These are phyloP conservation scores for Nixonia krombeini DNA, from an alignment of 1,140 invertebrate species.

Conservation along the genomic window DNA sequence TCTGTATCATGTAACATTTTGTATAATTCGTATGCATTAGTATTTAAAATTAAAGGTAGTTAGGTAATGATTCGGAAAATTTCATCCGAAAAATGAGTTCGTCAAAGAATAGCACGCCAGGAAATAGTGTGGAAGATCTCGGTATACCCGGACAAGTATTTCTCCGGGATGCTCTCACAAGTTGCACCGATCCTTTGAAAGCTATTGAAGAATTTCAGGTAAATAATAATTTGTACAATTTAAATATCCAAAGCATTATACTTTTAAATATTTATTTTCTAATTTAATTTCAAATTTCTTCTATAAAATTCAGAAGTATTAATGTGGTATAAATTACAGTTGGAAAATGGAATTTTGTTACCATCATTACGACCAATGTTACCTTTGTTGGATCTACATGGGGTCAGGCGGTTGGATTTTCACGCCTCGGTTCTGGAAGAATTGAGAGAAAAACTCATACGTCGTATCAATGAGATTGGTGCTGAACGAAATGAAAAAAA, in stretches of 20 bases:
- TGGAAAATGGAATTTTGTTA: constrained; percentile 94
- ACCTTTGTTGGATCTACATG: constrained; percentile 94
- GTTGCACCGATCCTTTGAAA: constrained; percentile 95
- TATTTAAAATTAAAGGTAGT: too few species aligned
- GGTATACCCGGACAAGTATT: constrained; percentile 92
- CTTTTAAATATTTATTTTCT: too few species aligned
- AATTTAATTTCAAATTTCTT: too few species aligned
- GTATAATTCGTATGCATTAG: too few species aligned
- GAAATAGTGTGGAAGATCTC: constrained; percentile 92
- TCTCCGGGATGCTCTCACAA: constrained; percentile 92
- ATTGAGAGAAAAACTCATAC: constrained; percentile 88
- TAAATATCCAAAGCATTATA: too few species aligned
- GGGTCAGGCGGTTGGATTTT: constrained; percentile 92
- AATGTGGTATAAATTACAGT: constrained; percentile 64
- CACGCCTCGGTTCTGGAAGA: constrained; percentile 96
- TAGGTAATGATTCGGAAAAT: too few species aligned
- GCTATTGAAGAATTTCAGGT: constrained; percentile 98
- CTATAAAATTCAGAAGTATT: too few species aligned
- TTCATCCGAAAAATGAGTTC: too few species aligned
- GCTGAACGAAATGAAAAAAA: constrained; percentile 75
- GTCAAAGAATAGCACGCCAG: too few species aligned
- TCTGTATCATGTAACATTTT: too few species aligned
- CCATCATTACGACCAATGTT: constrained; percentile 95
- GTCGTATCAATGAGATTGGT: constrained; percentile 91
- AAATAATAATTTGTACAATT: constrained; percentile 15